Percentiles rank a stretch among this genome's conserved stretches.
Evolutionary conservation across 2,888 invertebrate species (phyloP).

Genomic region (Drosophila percnosoma): DNA sequence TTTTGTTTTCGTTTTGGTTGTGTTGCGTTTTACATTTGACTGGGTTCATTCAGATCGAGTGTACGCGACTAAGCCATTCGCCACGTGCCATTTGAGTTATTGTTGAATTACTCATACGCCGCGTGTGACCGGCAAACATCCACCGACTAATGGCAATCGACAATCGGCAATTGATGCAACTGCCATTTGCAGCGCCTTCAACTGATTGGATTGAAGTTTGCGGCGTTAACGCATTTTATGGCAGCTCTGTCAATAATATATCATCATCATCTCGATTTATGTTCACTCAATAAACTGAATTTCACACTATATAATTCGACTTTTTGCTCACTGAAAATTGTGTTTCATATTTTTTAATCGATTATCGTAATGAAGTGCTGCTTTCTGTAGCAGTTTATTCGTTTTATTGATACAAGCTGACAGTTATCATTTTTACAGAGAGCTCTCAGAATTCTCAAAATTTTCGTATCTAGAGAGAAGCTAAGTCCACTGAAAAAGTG

Average conservation of each 20-base stretch:
- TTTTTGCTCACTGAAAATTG: not conserved
- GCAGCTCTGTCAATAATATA: slow-evolving; percentile 1
- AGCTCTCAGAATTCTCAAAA: too few relatives aligned
- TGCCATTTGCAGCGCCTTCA: slow-evolving; percentile 11
- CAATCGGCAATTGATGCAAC: slow-evolving; percentile 34
- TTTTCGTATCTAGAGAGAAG: not conserved
- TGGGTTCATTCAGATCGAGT: slow-evolving; percentile 34
- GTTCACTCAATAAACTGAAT: slow-evolving; percentile 1
- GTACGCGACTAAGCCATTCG: slow-evolving; percentile 46
- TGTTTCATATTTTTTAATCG: not conserved
- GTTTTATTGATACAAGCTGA: not conserved
- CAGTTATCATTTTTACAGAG: not conserved
- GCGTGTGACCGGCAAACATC: slow-evolving; percentile 38
- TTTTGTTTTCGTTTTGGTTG: not conserved
- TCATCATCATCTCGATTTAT: not conserved
- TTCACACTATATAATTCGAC: not conserved
- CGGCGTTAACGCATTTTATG: slow-evolving; percentile 9
- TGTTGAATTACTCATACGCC: slow-evolving; percentile 66
- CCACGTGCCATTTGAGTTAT: slow-evolving; percentile 41
- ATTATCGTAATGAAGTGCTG: not conserved
- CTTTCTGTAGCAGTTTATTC: not conserved
- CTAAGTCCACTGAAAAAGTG: slow-evolving; percentile 4
- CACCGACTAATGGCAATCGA: slow-evolving; percentile 22
- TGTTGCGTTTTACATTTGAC: slow-evolving; percentile 8
- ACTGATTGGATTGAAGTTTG: slow-evolving; percentile 26